Conservation (phyloP, 2,113 vertebrate genomes). For the Cathartes aura region DNA sequence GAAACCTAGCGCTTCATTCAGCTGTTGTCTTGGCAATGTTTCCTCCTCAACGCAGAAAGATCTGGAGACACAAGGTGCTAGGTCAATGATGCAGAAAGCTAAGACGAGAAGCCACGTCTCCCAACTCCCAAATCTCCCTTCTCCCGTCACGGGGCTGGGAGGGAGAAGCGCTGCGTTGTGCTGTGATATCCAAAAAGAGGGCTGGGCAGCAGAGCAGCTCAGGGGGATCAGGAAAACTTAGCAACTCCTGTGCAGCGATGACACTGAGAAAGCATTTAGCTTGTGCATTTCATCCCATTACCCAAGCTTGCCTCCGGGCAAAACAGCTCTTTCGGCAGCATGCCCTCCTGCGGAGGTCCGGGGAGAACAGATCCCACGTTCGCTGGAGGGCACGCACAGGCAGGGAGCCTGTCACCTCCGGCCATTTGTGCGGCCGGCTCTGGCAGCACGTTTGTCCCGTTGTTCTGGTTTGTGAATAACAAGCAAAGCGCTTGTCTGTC, state of each 20-base stretch:
- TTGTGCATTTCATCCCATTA: not conserved
- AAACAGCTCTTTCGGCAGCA: not conserved
- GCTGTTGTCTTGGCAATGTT: not conserved
- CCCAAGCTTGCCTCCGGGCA: not conserved
- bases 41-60: not conserved
- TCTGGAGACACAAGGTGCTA: not conserved
- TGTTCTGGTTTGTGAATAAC: not conserved
- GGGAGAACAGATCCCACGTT: not conserved
- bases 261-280: not conserved
- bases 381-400: rapidly evolving
- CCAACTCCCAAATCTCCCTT: not conserved
- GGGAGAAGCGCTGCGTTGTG: rapidly evolving
- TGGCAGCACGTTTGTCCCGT: not conserved
- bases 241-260: not conserved
- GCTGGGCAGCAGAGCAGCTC: not conserved
- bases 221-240: not conserved
- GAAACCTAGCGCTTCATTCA: rapidly evolving
- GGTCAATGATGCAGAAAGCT: not conserved
- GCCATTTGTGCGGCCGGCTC: not conserved
- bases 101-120: not conserved
- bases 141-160: not conserved
- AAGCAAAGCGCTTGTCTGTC: not conserved
- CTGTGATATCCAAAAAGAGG: not conserved
- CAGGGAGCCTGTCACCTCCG: not conserved
- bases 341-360: not conserved